These are phyloP conservation scores for Xestoiulus laeticollis DNA, from an alignment of 2,888 invertebrate genomes.

Conservation along the genomic window DNA sequence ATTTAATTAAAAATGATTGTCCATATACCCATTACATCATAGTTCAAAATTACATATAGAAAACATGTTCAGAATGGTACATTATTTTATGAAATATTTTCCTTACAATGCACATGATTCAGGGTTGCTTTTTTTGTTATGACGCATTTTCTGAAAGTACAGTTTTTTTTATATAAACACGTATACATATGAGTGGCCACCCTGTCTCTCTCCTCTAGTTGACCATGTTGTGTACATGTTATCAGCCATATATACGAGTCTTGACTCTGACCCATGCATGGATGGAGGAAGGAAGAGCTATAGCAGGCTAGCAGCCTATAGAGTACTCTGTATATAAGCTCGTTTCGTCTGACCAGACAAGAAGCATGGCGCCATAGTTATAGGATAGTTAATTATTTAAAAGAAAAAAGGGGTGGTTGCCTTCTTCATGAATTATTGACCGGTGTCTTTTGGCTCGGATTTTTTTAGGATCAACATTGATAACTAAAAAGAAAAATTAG, in stretches of 20 bases:
- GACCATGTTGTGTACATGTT: not conserved
- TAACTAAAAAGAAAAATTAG: not conserved
- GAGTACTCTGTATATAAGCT: too few relatives aligned
- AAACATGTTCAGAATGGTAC: too few relatives aligned
- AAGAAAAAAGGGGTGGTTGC: conserved; percentile 6
- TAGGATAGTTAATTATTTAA: conserved; percentile 9
- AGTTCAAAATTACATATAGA: too few relatives aligned
- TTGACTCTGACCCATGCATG: not conserved
- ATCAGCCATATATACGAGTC: too few relatives aligned
- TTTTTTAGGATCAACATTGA: not conserved
- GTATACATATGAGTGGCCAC: not conserved
- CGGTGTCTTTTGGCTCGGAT: not conserved
- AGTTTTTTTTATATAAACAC: not conserved
- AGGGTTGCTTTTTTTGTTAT: too few relatives aligned
- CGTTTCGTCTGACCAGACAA: not conserved
- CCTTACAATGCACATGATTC: too few relatives aligned
- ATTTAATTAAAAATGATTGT: too few relatives aligned
- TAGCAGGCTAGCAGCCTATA: not conserved
- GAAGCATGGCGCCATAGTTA: conserved; percentile 9
- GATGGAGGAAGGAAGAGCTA: not conserved
- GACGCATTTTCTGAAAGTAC: too few relatives aligned
- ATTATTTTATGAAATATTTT: too few relatives aligned
- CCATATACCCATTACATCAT: too few relatives aligned
- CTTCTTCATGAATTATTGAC: conserved; percentile 9
- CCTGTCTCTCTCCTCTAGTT: not conserved